Evolutionary conservation across 2,113 vertebrate genomes (phyloP).

Genomic region (Bubo scandiacus): DNA sequence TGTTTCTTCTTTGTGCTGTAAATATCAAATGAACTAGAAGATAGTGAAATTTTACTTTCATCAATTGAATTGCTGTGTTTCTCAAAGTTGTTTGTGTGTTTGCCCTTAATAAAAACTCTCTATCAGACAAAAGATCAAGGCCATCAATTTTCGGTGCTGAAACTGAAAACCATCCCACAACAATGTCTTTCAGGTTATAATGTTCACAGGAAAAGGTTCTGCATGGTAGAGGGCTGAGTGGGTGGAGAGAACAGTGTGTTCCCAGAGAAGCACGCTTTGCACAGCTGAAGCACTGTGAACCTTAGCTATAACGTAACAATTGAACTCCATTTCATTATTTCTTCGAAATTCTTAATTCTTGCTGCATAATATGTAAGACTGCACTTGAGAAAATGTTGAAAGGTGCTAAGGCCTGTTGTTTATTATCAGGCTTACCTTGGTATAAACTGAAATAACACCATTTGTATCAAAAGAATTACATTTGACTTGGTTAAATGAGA

Average conservation of each 20-base stretch:
- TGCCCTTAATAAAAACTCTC: background rate
- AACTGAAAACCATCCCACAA: slow-evolving; percentile 35
- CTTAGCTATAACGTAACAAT: background rate
- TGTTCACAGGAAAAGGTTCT: slow-evolving; percentile 32
- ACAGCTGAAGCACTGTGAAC: slow-evolving; percentile 16
- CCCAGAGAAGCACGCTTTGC: background rate
- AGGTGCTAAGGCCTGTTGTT: background rate
- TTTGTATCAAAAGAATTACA: background rate
- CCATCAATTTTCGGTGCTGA: slow-evolving; percentile 32
- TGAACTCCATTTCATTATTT: background rate
- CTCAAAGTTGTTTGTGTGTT: background rate
- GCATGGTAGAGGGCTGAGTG: slow-evolving; percentile 1
- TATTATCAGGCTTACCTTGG: background rate
- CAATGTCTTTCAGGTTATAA: slow-evolving; percentile 34
- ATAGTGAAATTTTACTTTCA: slow-evolving; percentile 5
- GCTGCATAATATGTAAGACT: background rate
- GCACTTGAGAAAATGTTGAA: background rate
- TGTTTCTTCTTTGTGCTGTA: background rate
- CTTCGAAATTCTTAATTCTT: background rate
- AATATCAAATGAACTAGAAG: background rate
- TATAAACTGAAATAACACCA: background rate
- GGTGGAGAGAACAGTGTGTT: slow-evolving; percentile 32
- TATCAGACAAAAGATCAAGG: slow-evolving; percentile 13
- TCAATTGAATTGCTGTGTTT: background rate
- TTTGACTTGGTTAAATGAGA: background rate